These are phyloP conservation scores for Aphidius ervi DNA, from an alignment of 1,140 invertebrate species.

Conservation along the genomic window DNA sequence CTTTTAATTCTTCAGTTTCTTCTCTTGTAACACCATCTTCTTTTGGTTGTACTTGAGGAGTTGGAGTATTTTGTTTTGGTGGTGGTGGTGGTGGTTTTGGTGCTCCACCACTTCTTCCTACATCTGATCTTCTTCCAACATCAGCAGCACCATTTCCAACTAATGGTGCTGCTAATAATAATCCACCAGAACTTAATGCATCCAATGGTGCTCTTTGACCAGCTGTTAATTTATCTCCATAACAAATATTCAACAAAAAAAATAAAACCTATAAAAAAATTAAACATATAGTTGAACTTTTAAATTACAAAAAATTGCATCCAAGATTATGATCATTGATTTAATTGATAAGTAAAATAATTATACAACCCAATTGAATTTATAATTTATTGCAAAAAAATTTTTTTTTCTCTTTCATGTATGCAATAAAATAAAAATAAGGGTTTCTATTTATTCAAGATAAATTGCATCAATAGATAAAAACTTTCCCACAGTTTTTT, in stretches of 20 bases:
- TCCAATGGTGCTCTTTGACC: slow-evolving; percentile 43
- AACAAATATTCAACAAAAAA: slow-evolving; percentile 20
- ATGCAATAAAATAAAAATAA: too few relatives aligned
- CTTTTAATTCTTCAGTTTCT: slow-evolving; percentile 38
- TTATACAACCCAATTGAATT: too few relatives aligned
- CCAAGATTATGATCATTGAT: too few relatives aligned
- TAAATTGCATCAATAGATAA: too few relatives aligned
- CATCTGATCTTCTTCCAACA: slow-evolving; percentile 19
- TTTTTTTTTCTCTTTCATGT: too few relatives aligned
- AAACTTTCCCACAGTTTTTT: too few relatives aligned
- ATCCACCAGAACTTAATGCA: slow-evolving; percentile 40
- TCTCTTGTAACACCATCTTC: slow-evolving; percentile 38
- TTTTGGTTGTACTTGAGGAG: slow-evolving; percentile 1
- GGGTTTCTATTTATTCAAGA: too few relatives aligned
- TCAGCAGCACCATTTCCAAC: slow-evolving; percentile 23
- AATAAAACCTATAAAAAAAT: slow-evolving; percentile 17
- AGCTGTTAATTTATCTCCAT: slow-evolving; percentile 38
- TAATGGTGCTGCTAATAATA: slow-evolving; percentile 33
- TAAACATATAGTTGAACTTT: too few relatives aligned
- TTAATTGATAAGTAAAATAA: too few relatives aligned
- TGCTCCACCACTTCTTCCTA: slow-evolving; percentile 12
- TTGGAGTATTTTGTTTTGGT: slow-evolving; percentile 2
- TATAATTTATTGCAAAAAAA: too few relatives aligned
- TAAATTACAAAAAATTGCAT: too few relatives aligned
- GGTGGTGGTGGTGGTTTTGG: neutral